Percentiles rank a stretch among this genome's conserved stretches.
These are phyloP conservation scores for Atethmia centrago DNA, from an alignment of 2,888 invertebrate genomes.

Conservation along the genomic window DNA sequence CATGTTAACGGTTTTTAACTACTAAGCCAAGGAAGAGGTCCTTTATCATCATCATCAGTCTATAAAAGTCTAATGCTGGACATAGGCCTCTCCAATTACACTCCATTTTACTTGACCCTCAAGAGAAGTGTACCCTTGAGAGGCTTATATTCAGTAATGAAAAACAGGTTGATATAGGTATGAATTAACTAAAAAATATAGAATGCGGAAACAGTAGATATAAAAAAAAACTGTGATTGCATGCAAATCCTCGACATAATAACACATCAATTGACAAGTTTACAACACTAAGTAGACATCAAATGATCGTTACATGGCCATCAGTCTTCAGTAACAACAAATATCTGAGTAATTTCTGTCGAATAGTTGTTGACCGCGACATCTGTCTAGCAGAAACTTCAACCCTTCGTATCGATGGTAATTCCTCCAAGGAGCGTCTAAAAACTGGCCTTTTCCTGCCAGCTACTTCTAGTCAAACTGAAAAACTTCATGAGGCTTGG, in stretches of 20 bases:
- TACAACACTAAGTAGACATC: slow-evolving; percentile 29
- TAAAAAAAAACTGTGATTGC: slow-evolving; percentile 14
- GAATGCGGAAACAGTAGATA: slow-evolving; percentile 21
- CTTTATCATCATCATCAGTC: neutral
- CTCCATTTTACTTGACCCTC: neutral
- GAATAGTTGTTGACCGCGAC: neutral
- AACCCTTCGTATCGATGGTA: neutral
- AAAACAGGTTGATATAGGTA: neutral
- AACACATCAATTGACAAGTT: slow-evolving; percentile 43
- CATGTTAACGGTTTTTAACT: neutral
- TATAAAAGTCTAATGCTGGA: neutral
- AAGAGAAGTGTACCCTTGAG: too few relatives aligned
- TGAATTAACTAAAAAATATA: neutral
- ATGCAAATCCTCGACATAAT: slow-evolving; percentile 48
- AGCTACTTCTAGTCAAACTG: neutral
- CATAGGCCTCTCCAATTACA: neutral
- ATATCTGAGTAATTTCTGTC: neutral
- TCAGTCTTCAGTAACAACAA: slow-evolving; percentile 17
- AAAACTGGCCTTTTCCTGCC: fast-evolving
- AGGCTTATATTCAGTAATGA: neutral
- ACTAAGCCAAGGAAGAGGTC: too few relatives aligned
- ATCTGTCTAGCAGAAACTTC: neutral
- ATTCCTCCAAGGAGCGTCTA: neutral
- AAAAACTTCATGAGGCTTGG: neutral
- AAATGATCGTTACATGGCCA: slow-evolving; percentile 25